Evolutionary conservation across 2,797 vertebrate species (phyloP), one percentile per base, ranked within the genome.

Genomic region (Trichosurus vulpecula): DNA sequence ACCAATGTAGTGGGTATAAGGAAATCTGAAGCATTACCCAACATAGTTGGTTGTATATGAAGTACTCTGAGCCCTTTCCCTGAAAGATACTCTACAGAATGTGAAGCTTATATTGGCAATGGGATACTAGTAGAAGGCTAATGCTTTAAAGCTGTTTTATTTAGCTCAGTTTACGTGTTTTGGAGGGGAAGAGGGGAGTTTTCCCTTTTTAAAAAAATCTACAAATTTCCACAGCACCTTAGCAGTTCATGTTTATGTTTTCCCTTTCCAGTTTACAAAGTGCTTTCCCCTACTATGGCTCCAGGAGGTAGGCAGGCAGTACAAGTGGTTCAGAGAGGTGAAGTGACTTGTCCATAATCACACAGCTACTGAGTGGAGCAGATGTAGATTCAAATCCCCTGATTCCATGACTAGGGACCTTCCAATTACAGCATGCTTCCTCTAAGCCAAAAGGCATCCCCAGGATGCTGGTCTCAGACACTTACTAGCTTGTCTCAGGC

Each of bases 61-160:
- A 94, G 19, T 41, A 95, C 57, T 51, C 54, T 5, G 55, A 30
- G 27, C 81, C 25, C 89, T 25, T 95, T 92, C 56, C 31, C 22
- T 66, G 51, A 97, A n/a, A 95, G 19, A 95, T 55, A 41, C 47
- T 54, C 52, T 31, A 61, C 22, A 66, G 81, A 93, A 19, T 11
- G 2, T 89, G 90, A 91, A 57, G 52, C 47, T 61, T 81, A 94
- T 55, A 53, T 94, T 92, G 92, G 9, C 89, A 58, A 61, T 1
- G 74, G 56, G n/a, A 87, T 0, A 91, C 19, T 12, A 95, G 35
- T 93, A 90, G 47, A 27, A 90, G 53, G 54, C 25, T 11, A 93
- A 58, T 56, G 16, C 74, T 93, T 53, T 61, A 94, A 94, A 95
- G n/a, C 54, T 11, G 57, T 41, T 58, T 94, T 27, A 25, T 47